Evolutionary conservation across 2,888 invertebrate genomes (phyloP), one percentile per base, ranked within the genome.

Genomic region (Plagiodera versicolora): DNA sequence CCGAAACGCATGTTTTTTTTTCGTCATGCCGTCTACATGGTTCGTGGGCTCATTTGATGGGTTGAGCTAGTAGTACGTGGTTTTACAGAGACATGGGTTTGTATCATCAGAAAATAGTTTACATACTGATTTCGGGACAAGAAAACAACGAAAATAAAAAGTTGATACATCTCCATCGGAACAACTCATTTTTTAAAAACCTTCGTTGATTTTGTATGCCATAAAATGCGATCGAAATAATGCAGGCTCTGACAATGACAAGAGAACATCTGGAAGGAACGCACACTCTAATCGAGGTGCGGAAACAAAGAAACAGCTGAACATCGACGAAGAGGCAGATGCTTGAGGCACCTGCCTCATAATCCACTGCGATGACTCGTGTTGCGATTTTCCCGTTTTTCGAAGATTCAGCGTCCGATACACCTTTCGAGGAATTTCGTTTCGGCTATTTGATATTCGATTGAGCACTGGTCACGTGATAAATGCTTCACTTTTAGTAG

Each of bases 221-320:
- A n/a, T n/a, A n/a, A n/a, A n/a, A n/a, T n/a, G n/a, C n/a, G n/a
- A n/a, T n/a, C n/a, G n/a, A n/a, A n/a, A n/a, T n/a, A n/a, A n/a
- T n/a, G n/a, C n/a, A 6, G 39, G 39, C 39, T 4, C 4, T 39
- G 39, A n/a, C 2, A n/a, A n/a, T n/a, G 14, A 14, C 39, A 14
- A n/a, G n/a, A 39, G 39, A 39, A 14, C 39, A 39, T 39, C 39
- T 39, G 39, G 39, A 39, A 39, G 39, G 39, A n/a, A 3, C n/a
- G n/a, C 14, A 14, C 39, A 39, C 39, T 14, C 39, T 39, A 39
- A 14, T 14, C 63, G 58, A 65, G 65, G 67, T 68, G 70, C 70
- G 71, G 72, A 72, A 72, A 72, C 65, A 67, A 64, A 67, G 68
- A 67, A 72, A 72, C 72, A 72, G 72, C 72, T 72, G 72, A 72